phyloP scores from a whole-genome alignment of 1,140 invertebrate species.

The Dendrolimus punctatus region DNA sequence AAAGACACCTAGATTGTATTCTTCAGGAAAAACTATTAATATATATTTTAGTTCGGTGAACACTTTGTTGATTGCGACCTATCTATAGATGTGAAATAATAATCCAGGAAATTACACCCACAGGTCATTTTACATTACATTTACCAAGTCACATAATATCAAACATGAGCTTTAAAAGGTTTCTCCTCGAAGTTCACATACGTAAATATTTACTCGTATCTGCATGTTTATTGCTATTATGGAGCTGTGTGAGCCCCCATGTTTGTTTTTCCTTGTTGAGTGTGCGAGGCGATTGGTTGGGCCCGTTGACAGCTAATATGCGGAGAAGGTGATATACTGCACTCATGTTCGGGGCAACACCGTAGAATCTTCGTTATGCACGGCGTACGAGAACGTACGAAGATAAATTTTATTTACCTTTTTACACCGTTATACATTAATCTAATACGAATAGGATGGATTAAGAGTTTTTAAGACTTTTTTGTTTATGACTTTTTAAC shows the following conservation, averaged over 20 bases:
- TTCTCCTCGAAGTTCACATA: neutral
- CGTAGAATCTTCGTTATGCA: neutral
- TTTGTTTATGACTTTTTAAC: no score
- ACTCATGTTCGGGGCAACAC: slow-evolving; percentile 1
- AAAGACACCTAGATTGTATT: no score
- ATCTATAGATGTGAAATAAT: neutral
- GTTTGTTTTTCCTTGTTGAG: slow-evolving; percentile 21
- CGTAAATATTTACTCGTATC: slow-evolving; percentile 12
- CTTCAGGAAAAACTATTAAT: no score
- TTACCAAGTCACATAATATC: neutral
- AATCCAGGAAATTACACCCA: neutral
- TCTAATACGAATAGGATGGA: no score
- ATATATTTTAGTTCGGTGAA: no score
- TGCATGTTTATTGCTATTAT: slow-evolving; percentile 15
- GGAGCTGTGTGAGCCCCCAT: slow-evolving; percentile 8
- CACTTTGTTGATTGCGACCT: neutral
- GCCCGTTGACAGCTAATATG: slow-evolving; percentile 28
- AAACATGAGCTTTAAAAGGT: neutral
- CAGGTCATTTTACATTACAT: slow-evolving; percentile 4
- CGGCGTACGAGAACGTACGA: neutral
- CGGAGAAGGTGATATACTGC: slow-evolving; percentile 22
- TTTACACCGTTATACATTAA: no score
- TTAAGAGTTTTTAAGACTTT: no score
- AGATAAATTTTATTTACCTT: no score
- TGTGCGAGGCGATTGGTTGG: slow-evolving; percentile 18